These are phyloP conservation scores for Oostethus manadensis DNA, from an alignment of 2,113 vertebrate species.

Conservation along the genomic window DNA sequence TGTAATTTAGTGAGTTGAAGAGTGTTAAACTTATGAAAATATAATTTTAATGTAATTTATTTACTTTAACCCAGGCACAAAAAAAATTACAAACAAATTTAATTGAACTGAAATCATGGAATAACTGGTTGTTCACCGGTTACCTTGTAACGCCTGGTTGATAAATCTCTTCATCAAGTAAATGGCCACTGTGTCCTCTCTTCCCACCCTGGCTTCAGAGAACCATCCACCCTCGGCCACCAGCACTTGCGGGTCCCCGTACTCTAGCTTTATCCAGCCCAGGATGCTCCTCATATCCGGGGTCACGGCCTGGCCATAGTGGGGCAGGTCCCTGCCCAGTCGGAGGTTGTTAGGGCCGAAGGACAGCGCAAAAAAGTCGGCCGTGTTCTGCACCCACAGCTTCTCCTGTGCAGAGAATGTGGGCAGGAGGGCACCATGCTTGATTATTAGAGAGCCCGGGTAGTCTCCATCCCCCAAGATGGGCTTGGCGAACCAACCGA, in stretches of 20 bases:
- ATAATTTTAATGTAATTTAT: not conserved
- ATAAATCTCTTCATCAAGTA: conserved; percentile 92
- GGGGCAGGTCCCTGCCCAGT: conserved; percentile 63
- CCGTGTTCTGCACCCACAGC: conserved; percentile 76
- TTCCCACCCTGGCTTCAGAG: conserved; percentile 78
- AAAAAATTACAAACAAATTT: no score
- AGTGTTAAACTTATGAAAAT: not conserved
- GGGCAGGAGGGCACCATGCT: conserved; percentile 67
- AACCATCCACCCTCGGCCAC: conserved; percentile 94
- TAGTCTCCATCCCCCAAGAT: conserved; percentile 87
- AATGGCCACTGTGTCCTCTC: conserved; percentile 85
- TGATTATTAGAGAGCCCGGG: conserved; percentile 75
- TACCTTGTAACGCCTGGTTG: conserved; percentile 90
- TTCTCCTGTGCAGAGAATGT: conserved; percentile 78
- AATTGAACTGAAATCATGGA: no score
- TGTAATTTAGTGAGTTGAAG: not conserved
- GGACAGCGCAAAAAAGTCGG: conserved; percentile 93
- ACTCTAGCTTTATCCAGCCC: conserved; percentile 88
- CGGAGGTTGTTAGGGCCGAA: conserved; percentile 92
- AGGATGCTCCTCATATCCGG: conserved; percentile 80
- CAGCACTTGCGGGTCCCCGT: conserved; percentile 77
- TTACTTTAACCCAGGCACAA: no score
- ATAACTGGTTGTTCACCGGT: not conserved
- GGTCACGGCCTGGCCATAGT: conserved; percentile 77
- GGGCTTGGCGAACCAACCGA: conserved; percentile 92